phyloP scores from a whole-genome alignment of 2,113 vertebrate species.

The Apus apus region DNA sequence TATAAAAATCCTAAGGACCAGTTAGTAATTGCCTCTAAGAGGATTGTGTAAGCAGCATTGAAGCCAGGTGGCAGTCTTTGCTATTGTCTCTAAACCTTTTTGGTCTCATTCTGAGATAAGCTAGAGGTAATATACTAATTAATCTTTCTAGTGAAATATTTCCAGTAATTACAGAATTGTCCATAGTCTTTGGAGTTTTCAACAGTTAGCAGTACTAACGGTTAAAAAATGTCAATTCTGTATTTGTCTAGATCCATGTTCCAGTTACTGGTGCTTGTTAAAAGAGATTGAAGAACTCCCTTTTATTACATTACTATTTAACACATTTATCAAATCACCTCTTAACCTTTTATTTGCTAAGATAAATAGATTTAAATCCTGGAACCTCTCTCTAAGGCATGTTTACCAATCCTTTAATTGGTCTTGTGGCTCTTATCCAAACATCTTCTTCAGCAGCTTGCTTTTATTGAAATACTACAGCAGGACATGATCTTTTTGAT shows the following conservation, averaged over 20 bases:
- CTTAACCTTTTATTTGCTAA: background rate
- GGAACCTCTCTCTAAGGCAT: background rate
- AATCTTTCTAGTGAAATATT: background rate
- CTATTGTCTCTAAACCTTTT: background rate
- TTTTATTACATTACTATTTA: conserved; percentile 1
- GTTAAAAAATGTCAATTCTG: background rate
- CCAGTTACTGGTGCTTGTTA: background rate
- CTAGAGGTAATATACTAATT: background rate
- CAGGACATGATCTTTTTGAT: background rate
- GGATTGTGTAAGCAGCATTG: background rate
- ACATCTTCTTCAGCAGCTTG: background rate
- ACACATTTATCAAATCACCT: background rate
- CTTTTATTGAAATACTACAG: background rate
- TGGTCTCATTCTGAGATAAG: background rate
- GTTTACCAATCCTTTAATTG: background rate
- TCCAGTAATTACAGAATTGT: background rate
- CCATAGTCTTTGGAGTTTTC: background rate
- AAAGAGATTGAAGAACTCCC: background rate
- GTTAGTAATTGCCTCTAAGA: background rate
- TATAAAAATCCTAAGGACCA: background rate
- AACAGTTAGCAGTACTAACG: background rate
- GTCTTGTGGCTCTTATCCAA: background rate
- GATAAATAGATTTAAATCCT: background rate
- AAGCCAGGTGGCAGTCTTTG: background rate
- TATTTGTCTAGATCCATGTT: background rate